Evolutionary conservation across 1,140 invertebrate genomes (phyloP), one percentile per base, ranked within the genome.

Genomic region (Octopus sinensis): DNA sequence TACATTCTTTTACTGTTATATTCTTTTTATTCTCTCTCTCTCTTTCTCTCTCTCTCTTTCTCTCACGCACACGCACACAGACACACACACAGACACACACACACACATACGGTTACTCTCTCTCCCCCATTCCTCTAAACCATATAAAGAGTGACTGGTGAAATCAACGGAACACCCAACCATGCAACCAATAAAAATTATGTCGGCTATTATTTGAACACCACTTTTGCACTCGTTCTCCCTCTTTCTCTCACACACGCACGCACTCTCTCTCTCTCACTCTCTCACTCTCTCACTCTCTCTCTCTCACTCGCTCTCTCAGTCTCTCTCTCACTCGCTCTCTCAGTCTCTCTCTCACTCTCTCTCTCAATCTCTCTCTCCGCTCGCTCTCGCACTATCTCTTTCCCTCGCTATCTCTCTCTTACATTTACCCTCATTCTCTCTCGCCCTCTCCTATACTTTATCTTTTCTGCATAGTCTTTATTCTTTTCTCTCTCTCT

Each of bases 181-280:
- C 30, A 43, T 43, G 30, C 30, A 43, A 43, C 30, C 30, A 43
- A 43, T 0, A 43, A 43, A 2, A 43, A 43, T 43, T 43, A 43
- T 43, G 30, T 43, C 3, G 30, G 30, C 30, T 43, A 43, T 43
- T 43, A 43, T 43, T 43, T 43, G 30, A 43, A 43, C 30, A n/a
- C 68, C 13, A 5, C 13, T 73, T 6, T 73, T 6, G 5, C 52
- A n/a, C 13, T 79, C 51, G 53, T 51, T 53, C 52, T 78, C 56
- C 76, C 43, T 54, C 10, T 53, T 23, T 53, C 53, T 51, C 10
- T 51, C 30, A 43, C 23, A 12, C 17, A 13, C 23, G 0, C 23
- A 23, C 23, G 23, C 23, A 23, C 76, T 78, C 76, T 78, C 23
- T 81, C 80, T 78, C 1, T 75, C 68, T 52, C 9, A 6, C 62